Base-by-base conservation (phyloP, 1,140 invertebrate genomes). In the Lordiphosa clarofinis region DNA sequence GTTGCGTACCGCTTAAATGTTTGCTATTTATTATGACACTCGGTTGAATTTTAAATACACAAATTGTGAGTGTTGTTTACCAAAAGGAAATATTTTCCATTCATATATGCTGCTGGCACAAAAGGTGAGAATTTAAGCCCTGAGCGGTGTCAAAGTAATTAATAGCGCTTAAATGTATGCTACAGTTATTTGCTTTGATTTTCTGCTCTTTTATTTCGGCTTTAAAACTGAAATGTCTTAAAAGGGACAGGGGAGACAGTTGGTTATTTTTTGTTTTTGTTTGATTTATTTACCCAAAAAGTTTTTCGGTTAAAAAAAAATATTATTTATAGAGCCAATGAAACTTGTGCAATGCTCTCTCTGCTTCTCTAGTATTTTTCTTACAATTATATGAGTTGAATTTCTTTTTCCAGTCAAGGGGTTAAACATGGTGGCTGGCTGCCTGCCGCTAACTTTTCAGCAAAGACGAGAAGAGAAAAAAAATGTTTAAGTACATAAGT, bases 401-500 rank as follows among this genome's bases (percentile, higher is more conserved):
- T 35, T 36, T 36, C 47, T 19, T 49, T 49, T n/a, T 33, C 28
- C 47, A 49, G 33, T 46, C 21, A 46, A 46, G n/a, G 43, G 43
- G 43, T 46, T 46, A 46, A 44, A 24, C 21, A 24, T 44, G 21
- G 4, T 24, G 24, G 24, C 5, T 4, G 24, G 24, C n/a, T n/a
- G n/a, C n/a, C 2, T 1, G 24, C 5, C 24, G 24, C 13, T 33
- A 49, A 19, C 47, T 36, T 37, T 49, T 8, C 12, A 28, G 15
- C 36, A 24, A 24, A 3, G n/a, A n/a, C n/a, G 4, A 1, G 21
- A 24, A 0, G 3, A 3, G 1, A 1, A 15, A 15, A 24, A 28
- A 35, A 49, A 19, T 37, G 8, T 49, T 19, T 49, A 49, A 49
- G 47, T 49, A 49, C 47, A 49, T 49, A 49, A 49, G 47, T 49